These are phyloP conservation scores for Phortica okadai DNA, from an alignment of 2,888 invertebrate genomes.

Conservation along the genomic window DNA sequence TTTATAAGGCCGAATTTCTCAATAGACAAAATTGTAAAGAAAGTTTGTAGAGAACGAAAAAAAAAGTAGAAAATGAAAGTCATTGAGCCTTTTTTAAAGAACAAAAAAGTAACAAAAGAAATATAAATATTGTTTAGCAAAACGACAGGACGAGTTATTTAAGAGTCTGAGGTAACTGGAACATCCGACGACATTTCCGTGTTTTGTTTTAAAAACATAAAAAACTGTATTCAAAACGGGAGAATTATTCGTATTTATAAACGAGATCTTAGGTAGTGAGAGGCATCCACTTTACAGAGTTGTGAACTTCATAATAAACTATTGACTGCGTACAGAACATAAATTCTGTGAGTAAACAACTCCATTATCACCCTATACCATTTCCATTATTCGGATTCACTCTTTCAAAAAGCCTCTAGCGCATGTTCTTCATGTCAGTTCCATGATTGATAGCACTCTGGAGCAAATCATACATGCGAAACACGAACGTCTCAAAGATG, in stretches of 20 bases:
- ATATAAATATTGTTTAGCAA: too few relatives aligned
- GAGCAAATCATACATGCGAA: not conserved
- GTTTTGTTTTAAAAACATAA: too few relatives aligned
- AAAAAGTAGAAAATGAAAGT: not conserved
- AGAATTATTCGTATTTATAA: too few relatives aligned
- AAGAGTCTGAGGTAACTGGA: too few relatives aligned
- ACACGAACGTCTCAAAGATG: not conserved
- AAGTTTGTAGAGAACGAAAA: not conserved
- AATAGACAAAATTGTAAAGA: not conserved
- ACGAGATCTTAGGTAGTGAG: too few relatives aligned
- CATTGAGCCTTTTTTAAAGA: not conserved
- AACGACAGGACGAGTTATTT: too few relatives aligned
- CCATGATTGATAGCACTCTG: conserved; percentile 14
- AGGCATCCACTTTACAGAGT: too few relatives aligned
- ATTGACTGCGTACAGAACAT: too few relatives aligned
- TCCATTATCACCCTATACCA: not conserved
- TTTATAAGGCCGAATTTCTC: not conserved
- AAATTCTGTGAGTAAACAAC: not conserved
- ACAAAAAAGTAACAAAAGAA: too few relatives aligned
- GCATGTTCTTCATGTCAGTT: not conserved
- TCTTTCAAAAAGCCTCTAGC: not conserved
- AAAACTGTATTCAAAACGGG: too few relatives aligned
- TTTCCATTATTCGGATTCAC: not conserved
- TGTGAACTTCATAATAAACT: too few relatives aligned
- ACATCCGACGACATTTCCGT: too few relatives aligned